Percentiles rank a stretch among this genome's conserved stretches.
Evolutionary conservation across 2,888 invertebrate genomes (phyloP).

Genomic region (Koerneria pararmatus): DNA sequence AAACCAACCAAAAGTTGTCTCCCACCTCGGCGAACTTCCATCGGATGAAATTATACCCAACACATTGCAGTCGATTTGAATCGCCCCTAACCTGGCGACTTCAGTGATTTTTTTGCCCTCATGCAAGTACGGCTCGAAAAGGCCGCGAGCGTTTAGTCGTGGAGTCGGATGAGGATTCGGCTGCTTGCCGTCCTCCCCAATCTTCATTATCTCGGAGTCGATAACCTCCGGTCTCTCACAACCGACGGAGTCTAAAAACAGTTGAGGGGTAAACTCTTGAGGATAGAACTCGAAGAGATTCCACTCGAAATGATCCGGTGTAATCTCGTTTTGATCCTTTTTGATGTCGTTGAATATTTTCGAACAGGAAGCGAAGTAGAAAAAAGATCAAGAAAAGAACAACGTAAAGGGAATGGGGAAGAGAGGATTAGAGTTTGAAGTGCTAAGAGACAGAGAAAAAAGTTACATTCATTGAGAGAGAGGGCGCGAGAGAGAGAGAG

Average conservation of each 20-base stretch:
- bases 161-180: constrained; percentile 23
- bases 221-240: too few relatives aligned
- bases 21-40: too few relatives aligned
- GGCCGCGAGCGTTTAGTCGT: constrained; percentile 34
- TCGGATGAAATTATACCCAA: too few relatives aligned
- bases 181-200: constrained; percentile 2
- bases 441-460: constrained; percentile 23
- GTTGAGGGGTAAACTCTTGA: too few relatives aligned
- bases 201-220: not conserved
- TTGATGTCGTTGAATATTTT: too few relatives aligned
- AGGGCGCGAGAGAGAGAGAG: too few relatives aligned
- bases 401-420: constrained; percentile 7
- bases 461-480: too few relatives aligned
- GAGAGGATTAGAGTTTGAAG: constrained; percentile 12
- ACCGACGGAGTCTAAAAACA: too few relatives aligned
- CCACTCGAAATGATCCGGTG: too few relatives aligned
- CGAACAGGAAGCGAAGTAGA: constrained; percentile 5
- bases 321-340: not conserved
- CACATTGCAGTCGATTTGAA: too few relatives aligned
- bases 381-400: constrained; percentile 21
- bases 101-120: constrained; percentile 44
- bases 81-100: constrained; percentile 37
- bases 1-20: too few relatives aligned
- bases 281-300: too few relatives aligned
- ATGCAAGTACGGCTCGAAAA: constrained; percentile 41